phyloP scores from a whole-genome alignment of 2,888 invertebrate species.

The Melipona bicolor region DNA sequence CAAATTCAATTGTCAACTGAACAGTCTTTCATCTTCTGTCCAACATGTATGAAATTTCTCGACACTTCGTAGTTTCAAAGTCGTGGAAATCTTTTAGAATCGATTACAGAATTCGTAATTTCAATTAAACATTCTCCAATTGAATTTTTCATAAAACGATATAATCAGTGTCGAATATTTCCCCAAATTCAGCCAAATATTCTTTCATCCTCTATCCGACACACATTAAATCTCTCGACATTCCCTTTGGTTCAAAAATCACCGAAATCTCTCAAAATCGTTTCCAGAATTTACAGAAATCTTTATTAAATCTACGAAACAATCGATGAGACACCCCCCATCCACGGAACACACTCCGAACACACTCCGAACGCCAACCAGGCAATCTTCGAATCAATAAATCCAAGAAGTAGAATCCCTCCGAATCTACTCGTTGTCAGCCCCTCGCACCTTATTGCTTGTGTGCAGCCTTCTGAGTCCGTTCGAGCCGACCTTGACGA shows the following conservation, averaged over 20 bases:
- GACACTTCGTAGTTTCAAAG: background rate
- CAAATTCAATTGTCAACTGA: too few relatives aligned
- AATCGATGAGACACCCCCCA: background rate
- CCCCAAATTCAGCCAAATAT: background rate
- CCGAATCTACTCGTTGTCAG: background rate
- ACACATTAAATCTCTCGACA: background rate
- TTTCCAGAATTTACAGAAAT: background rate
- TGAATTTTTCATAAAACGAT: accelerated
- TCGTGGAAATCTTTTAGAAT: background rate
- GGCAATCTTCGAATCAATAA: constrained; percentile 2
- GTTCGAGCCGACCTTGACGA: constrained; percentile 66
- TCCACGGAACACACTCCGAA: too few relatives aligned
- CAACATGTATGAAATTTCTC: background rate
- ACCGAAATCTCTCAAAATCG: background rate
- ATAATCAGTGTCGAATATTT: background rate
- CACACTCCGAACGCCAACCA: too few relatives aligned
- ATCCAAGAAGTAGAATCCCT: background rate
- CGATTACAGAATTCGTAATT: background rate
- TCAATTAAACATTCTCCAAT: background rate
- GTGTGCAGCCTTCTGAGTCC: constrained; percentile 73
- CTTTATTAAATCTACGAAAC: background rate
- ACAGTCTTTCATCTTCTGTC: background rate
- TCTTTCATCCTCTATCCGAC: background rate
- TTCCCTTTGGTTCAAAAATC: background rate
- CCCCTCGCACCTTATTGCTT: constrained; percentile 70